Conservation (phyloP, 2,113 vertebrate species). For the Jacana jacana region DNA sequence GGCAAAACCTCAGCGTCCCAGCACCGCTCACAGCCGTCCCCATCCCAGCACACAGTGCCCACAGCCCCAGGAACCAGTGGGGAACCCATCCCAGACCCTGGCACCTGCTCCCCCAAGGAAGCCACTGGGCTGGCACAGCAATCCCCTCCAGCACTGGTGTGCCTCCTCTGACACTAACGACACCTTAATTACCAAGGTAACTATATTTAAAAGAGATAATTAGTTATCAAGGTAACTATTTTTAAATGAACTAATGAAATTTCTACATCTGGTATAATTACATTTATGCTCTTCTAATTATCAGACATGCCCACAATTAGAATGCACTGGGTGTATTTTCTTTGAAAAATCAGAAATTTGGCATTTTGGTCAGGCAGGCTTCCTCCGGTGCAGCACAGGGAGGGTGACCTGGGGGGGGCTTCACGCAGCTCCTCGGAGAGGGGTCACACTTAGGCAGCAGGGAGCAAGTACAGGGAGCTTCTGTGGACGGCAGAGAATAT, state of each 20-base stretch:
- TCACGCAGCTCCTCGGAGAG: background rate
- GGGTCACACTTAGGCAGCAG: rapidly evolving
- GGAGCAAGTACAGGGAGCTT: rapidly evolving
- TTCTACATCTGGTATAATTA: background rate
- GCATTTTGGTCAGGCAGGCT: background rate
- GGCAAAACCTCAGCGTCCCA: background rate
- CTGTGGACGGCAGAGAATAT: rapidly evolving
- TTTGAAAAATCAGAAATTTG: background rate
- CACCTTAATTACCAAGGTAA: background rate
- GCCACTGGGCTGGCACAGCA: rapidly evolving
- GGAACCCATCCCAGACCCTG: rapidly evolving
- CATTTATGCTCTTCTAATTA: background rate
- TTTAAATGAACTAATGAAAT: background rate
- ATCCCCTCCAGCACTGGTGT: too few relatives aligned
- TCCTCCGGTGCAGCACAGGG: background rate
- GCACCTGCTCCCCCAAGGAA: background rate
- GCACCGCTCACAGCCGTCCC: background rate
- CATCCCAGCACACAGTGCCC: background rate
- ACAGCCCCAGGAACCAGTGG: background rate
- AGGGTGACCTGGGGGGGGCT: background rate
- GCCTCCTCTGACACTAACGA: background rate
- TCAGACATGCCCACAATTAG: background rate
- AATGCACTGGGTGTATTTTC: rapidly evolving
- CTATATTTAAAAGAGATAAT: background rate
- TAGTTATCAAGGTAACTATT: background rate